Evolutionary conservation across 2,888 invertebrate species (phyloP).

Genomic region (Ormyrus nitidulus): DNA sequence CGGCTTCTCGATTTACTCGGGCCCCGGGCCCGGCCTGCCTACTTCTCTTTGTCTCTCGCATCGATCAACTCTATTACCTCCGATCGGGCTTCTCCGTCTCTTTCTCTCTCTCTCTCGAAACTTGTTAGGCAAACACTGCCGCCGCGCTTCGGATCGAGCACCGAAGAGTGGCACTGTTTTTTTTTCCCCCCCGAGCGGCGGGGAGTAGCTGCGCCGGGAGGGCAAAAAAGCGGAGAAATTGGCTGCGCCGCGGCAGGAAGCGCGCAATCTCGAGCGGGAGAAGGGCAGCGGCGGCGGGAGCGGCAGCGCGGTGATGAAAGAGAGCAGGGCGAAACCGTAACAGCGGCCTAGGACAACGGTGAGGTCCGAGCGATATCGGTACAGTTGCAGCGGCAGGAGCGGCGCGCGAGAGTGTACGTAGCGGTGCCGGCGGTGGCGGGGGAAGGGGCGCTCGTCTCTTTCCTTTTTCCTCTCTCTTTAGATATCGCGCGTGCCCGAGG

Average conservation of each 20-base stretch:
- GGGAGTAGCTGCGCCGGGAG: not conserved
- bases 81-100: not conserved
- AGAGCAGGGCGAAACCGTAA: constrained; percentile 47
- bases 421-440: not conserved
- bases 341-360: constrained; percentile 42
- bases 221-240: not conserved
- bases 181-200: too few relatives aligned
- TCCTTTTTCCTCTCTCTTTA: constrained; percentile 51
- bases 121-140: too few relatives aligned
- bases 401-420: too few relatives aligned
- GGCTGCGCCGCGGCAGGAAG: not conserved
- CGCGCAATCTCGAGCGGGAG: not conserved
- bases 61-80: constrained; percentile 37
- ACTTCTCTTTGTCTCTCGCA: constrained; percentile 43
- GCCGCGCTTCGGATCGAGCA: too few relatives aligned
- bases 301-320: constrained; percentile 17
- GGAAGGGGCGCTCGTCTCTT: constrained; percentile 25
- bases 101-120: not conserved
- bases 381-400: constrained; percentile 19
- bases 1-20: constrained; percentile 52
- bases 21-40: not conserved
- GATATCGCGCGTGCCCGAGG: constrained; percentile 16
- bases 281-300: not conserved
- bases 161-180: too few relatives aligned
- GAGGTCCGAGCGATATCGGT: constrained; percentile 29